Base-by-base conservation (phyloP, 2,113 vertebrate species). In the Phylloscopus whistleri region DNA sequence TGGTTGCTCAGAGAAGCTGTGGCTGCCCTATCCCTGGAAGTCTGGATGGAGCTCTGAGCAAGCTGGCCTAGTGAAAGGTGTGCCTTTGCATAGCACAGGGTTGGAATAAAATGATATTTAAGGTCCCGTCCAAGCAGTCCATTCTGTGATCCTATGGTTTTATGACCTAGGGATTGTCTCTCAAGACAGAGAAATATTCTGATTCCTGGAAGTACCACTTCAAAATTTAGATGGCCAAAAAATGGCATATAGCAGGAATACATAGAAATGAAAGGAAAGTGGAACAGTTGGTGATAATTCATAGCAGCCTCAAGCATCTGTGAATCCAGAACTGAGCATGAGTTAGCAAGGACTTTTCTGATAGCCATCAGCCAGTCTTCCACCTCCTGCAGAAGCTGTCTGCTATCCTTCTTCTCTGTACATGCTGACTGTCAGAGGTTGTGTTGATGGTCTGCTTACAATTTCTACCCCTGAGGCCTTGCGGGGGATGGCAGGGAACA, bases 371-470 rank as follows among this genome's bases (percentile, higher is more conserved):
- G 16, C 6, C 39, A 77, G 9, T 49, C 18, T 83, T 69, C 16
- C 6, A 35, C 39, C 13, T 79, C 16, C 20, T 56, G 24, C 39
- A 79, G 62, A 59, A 67, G 5, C 3, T 51, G 5, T 19, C 23
- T 62, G 7, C 18, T 60, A 0, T 37, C 33, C 16, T 85, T 28
- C 31, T 39, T 14, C 62, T 43, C 33, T 26, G 9, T 22, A n/a
- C 3, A 0, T 17, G 9, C 35, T 64, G 51, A 5, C 20, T 2
- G 0, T 15, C 2, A 2, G 20, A 76, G 15, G 5, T 16, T 41
- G 11, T 58, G 5, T 4, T 3, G 2, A 5, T 22, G 23, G 22
- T 39, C 39, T 74, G 52, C 31, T 56, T 48, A 27, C 23, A 1
- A 0, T 3, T 53, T 21, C 41, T 66, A n/a, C 6, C 23, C n/a